These are phyloP conservation scores for Aleiodes sp. DNA, from an alignment of 1,140 invertebrate species.

Conservation along the genomic window DNA sequence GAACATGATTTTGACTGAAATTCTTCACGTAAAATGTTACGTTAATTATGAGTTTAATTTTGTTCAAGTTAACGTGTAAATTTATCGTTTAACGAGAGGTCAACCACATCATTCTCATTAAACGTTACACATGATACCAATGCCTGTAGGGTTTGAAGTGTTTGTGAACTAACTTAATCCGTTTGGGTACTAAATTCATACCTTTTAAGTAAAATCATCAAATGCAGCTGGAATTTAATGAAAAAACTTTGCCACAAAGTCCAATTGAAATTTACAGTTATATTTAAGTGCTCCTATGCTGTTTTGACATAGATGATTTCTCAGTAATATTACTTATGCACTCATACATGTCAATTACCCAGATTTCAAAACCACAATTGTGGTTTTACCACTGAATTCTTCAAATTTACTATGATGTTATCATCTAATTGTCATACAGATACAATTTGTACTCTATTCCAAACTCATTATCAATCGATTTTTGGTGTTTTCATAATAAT, in stretches of 20 bases:
- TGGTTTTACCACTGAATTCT: not conserved
- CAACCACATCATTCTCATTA: not conserved
- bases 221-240: no score
- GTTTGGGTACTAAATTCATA: slow-evolving; percentile 13
- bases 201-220: not conserved
- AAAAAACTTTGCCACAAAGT: no score
- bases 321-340: not conserved
- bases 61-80: slow-evolving; percentile 1
- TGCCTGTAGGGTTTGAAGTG: not conserved
- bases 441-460: not conserved
- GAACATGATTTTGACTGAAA: no score
- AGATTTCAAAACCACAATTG: not conserved
- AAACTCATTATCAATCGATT: not conserved
- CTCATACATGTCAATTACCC: not conserved
- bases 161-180: not conserved
- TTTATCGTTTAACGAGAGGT: slow-evolving; percentile 4
- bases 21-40: not conserved
- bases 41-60: slow-evolving; percentile 10
- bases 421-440: not conserved
- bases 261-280: no score
- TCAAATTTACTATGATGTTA: not conserved
- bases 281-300: no score
- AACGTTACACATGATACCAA: not conserved
- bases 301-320: no score
- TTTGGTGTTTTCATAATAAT: not conserved